Evolutionary conservation across 2,113 vertebrate species (phyloP), one percentile per base, ranked within the genome.

Genomic region (Vulpes vulpes): DNA sequence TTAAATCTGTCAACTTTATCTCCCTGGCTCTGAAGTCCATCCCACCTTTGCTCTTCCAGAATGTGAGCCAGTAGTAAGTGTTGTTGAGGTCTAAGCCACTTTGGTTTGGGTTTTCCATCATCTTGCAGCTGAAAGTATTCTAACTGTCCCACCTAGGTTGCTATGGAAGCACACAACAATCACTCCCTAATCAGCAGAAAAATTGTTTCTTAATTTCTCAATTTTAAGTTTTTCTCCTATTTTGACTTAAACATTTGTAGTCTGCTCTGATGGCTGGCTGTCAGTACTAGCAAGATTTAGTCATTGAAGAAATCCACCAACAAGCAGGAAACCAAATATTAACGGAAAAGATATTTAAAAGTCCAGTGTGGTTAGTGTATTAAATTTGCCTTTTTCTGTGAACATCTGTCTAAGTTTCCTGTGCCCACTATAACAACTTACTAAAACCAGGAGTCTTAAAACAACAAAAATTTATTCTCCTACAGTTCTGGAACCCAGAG

Each of bases 161-260:
- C 89, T 78, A 25, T 38, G 25, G 94, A 78, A 96, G 53, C 60
- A 12, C 16, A 22, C 7, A 35, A 11, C 9, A 30, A 7, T 76
- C 65, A 19, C 71, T 83, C 92, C 23, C 62, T 65, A 49, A 94
- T 86, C 25, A 67, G n/a, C 23, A 73, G 89, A n/a, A 57, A 88
- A 93, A 64, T 32, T 57, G n/a, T 78, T 83, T 87, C 60, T 93
- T 59, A 90, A 83, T 85, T 89, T 49, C 43, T 88, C 82, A 62
- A n/a, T 59, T 91, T 81, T 53, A 74, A 93, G 22, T 49, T 74
- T 94, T 81, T 85, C 90, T 81, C 30, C 15, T 64, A n/a, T 86
- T 92, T 96, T 38, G 62, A 82, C 53, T 59, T 80, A 91, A 91
- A 60, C 62, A 27, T 65, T 78, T 38, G 20, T 43, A 92, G 67